Conservation (phyloP, 2,797 vertebrate genomes). For the Parauchenoglanis punctatus region DNA sequence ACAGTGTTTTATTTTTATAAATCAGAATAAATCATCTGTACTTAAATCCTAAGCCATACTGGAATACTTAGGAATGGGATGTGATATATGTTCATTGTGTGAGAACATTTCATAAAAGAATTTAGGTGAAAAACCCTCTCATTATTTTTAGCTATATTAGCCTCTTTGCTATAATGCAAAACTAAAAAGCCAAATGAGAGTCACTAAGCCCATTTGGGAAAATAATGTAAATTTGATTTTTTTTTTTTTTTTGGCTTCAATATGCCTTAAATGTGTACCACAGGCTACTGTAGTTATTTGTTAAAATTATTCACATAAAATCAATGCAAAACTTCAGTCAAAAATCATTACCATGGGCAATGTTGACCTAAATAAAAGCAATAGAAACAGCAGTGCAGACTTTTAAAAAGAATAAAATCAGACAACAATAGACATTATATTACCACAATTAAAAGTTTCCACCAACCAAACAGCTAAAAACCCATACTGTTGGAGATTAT, state of each 20-base stretch:
- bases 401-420: conserved; percentile 25
- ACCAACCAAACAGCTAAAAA: conserved; percentile 24
- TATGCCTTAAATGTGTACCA: not conserved
- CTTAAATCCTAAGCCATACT: not conserved
- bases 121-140: not conserved
- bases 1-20: conserved; percentile 21
- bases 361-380: conserved; percentile 22
- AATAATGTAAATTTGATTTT: not conserved
- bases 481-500: not conserved
- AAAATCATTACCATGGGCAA: not conserved
- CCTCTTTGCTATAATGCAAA: conserved; percentile 7
- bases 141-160: conserved; percentile 12
- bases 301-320: conserved; percentile 13
- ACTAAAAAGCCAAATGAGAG: not conserved
- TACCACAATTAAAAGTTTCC: conserved; percentile 34
- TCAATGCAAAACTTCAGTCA: not conserved
- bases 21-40: not conserved
- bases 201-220: not conserved
- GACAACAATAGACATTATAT: conserved; percentile 16
- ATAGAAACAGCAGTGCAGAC: conserved; percentile 21
- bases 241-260: not conserved
- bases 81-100: not conserved
- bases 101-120: not conserved
- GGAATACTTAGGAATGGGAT: not conserved
- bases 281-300: not conserved